Base-by-base conservation (phyloP, 2,888 invertebrate species). In the Latheticus oryzae region DNA sequence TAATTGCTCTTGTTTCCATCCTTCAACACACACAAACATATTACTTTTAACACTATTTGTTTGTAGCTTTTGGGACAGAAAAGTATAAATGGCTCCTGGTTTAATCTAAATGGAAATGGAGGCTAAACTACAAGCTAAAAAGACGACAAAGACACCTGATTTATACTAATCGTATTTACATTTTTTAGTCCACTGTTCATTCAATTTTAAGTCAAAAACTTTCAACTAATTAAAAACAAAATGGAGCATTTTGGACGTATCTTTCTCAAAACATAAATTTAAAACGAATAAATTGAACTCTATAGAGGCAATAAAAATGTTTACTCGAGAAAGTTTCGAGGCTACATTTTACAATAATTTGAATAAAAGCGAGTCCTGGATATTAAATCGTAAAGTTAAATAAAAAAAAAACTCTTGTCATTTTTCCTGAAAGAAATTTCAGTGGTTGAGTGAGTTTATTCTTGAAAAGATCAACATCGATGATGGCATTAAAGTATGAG, bases 61-160 rank as follows among this genome's bases (percentile, higher is more conserved):
- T n/a, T n/a, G n/a, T n/a, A n/a, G n/a, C n/a, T n/a, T n/a, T n/a
- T n/a, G n/a, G n/a, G n/a, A n/a, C n/a, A n/a, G n/a, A n/a, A n/a
- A n/a, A n/a, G n/a, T n/a, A 9, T 3, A 40, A 12, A 19, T 23
- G 38, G n/a, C n/a, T 32, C 32, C 33, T 8, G 23, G 32, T 30
- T 15, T 33, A 47, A 47, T 47, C 32, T 47, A 47, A 47, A 47
- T 47, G 47, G 47, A 47, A 47, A 47, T 47, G 26, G 26, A 11
- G 13, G 38, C 16, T 38, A 9, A 37, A 19, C 7, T 12, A n/a
- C n/a, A n/a, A n/a, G 32, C 5, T 13, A 32, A 32, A 32, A 32
- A 32, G 3, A n/a, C 5, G 5, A 11, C 13, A 32, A 12, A n/a
- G n/a, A n/a, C n/a, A n/a, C 16, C 11, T 32, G 28, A 28, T 28